Evolutionary conservation across 2,113 vertebrate species (phyloP).

Genomic region (Stomatorhinus ivindoensis): DNA sequence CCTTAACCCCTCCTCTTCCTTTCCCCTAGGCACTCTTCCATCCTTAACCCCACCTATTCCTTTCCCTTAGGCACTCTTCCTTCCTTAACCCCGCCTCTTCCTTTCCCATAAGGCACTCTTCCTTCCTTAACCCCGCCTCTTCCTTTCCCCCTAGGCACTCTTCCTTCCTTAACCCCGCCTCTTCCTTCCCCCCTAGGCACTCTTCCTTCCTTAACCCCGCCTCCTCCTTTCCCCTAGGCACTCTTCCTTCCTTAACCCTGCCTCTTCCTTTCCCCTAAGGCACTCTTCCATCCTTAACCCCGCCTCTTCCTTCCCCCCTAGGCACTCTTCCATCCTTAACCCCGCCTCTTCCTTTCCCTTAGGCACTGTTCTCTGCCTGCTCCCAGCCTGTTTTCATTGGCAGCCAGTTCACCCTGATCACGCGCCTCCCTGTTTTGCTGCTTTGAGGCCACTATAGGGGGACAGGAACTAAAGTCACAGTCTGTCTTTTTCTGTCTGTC

Average conservation of each 20-base stretch:
- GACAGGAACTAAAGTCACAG: not conserved
- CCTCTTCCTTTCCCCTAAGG: not conserved
- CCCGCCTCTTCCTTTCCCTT: not conserved
- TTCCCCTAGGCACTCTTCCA: not conserved
- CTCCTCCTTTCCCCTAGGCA: not conserved
- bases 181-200: not conserved
- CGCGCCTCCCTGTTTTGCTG: not conserved
- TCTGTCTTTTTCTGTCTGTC: constrained; percentile 1
- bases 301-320: not conserved
- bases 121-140: too few species aligned
- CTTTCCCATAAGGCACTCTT: constrained; percentile 9
- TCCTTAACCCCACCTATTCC: not conserved
- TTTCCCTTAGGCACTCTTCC: too few species aligned
- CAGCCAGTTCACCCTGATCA: not conserved
- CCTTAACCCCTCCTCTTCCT: not conserved
- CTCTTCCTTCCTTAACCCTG: too few species aligned
- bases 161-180: not conserved
- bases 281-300: not conserved
- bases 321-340: not conserved
- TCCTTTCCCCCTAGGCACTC: too few species aligned
- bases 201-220: not conserved
- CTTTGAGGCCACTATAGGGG: not conserved
- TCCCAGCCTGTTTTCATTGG: not conserved
- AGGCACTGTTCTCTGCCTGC: constrained; percentile 8
- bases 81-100: too few species aligned